Evolutionary conservation across 2,797 vertebrate genomes (phyloP).

Genomic region (Anisognathus igniventris): DNA sequence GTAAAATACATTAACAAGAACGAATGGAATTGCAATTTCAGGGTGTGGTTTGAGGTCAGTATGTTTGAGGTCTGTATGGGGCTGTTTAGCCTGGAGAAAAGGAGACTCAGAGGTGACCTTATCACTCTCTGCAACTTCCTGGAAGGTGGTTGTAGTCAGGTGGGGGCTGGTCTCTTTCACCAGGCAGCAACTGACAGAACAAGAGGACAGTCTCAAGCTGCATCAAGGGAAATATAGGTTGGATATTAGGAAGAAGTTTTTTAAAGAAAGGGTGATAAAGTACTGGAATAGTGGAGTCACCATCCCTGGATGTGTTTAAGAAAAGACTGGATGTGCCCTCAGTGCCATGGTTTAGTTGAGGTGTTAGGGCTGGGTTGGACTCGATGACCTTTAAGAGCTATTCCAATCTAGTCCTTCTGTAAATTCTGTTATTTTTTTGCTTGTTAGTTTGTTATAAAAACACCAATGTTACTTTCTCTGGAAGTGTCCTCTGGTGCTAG

Average conservation of each 20-base stretch:
- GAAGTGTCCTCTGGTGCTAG: neutral
- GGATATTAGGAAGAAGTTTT: neutral
- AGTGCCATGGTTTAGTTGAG: neutral
- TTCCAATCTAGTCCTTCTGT: neutral
- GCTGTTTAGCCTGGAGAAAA: neutral
- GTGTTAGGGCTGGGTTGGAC: neutral
- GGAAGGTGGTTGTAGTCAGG: neutral
- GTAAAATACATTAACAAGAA: neutral
- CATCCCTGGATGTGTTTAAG: neutral
- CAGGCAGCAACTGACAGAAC: neutral
- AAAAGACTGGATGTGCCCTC: neutral
- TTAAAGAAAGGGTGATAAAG: neutral
- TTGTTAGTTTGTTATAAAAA: neutral
- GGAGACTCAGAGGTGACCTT: neutral
- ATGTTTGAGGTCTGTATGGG: neutral
- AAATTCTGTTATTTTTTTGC: neutral
- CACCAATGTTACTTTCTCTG: neutral
- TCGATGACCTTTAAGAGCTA: neutral
- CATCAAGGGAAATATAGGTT: neutral
- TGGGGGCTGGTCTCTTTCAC: neutral
- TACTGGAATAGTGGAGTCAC: neutral
- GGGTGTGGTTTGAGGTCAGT: neutral
- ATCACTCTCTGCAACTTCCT: neutral
- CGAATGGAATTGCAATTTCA: neutral
- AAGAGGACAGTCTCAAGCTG: neutral